phyloP scores from a whole-genome alignment of 2,113 vertebrate species.

The Spheniscus mendiculus region DNA sequence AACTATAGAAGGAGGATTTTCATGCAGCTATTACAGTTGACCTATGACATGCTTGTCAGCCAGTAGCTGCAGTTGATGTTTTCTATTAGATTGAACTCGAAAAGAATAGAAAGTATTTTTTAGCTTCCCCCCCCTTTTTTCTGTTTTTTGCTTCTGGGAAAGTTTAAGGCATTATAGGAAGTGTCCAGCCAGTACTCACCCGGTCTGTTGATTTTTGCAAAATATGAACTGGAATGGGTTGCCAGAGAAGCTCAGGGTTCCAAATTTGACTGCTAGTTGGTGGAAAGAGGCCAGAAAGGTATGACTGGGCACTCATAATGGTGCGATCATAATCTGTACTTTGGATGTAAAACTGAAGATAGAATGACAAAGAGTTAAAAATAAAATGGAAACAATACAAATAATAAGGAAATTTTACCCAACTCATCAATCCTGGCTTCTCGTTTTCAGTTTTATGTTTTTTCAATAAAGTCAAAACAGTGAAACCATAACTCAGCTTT shows the following conservation, averaged over 20 bases:
- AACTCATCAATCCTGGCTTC: neutral
- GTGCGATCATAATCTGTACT: conserved; percentile 91
- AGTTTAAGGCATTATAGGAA: neutral
- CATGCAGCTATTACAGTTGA: neutral
- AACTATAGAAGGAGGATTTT: neutral
- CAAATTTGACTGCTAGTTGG: conserved; percentile 75
- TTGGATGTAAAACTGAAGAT: conserved; percentile 82
- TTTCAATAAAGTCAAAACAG: neutral
- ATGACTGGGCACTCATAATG: conserved; percentile 89
- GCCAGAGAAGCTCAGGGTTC: conserved; percentile 81
- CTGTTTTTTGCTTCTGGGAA: neutral
- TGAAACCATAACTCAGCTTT: neutral
- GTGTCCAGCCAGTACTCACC: conserved; percentile 65
- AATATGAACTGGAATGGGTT: conserved; percentile 89
- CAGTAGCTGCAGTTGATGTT: neutral
- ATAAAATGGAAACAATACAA: neutral
- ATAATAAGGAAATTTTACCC: neutral
- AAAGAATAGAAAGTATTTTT: neutral
- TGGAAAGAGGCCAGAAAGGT: conserved; percentile 87
- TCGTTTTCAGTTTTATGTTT: neutral
- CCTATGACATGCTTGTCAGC: neutral
- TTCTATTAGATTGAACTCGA: neutral
- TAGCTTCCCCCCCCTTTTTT: fast-evolving
- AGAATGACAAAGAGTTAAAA: neutral
- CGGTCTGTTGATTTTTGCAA: conserved; percentile 77